Conservation (phyloP, 2,888 invertebrate genomes). For the Rhamnusium bicolor region DNA sequence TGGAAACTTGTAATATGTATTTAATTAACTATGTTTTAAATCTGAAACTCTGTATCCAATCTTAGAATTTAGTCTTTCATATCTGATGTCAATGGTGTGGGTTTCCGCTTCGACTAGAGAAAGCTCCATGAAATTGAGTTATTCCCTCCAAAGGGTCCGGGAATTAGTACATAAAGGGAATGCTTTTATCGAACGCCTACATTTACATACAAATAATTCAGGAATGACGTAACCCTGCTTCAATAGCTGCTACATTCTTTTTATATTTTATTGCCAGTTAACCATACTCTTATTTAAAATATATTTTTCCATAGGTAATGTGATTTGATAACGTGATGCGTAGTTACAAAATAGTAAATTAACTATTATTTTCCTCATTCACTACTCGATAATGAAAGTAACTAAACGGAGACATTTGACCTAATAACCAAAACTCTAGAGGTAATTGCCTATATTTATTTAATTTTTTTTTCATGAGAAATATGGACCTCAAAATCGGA, state of each 20-base stretch:
- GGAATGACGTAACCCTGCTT: background rate
- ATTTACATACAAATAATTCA: conserved; percentile 18
- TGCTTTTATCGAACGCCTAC: conserved; percentile 16
- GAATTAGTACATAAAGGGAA: conserved; percentile 18
- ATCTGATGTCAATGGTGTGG: conserved; percentile 1
- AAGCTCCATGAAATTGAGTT: conserved; percentile 16
- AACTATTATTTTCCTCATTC: too few species aligned
- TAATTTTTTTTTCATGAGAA: too few species aligned
- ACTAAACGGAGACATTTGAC: too few species aligned
- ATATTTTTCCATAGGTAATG: too few species aligned
- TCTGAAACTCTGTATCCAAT: background rate
- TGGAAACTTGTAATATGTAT: background rate
- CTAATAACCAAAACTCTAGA: too few species aligned
- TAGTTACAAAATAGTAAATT: background rate
- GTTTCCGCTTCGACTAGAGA: background rate
- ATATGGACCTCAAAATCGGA: too few species aligned
- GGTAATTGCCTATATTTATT: too few species aligned
- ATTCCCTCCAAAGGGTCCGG: background rate
- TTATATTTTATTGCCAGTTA: background rate
- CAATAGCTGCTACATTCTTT: background rate
- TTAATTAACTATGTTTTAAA: background rate
- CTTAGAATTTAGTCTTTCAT: background rate
- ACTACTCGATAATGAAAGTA: too few species aligned
- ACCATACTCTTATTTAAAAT: background rate
- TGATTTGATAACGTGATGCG: background rate